phyloP scores from a whole-genome alignment of 1,140 invertebrate species.

The Bombus turneri region DNA sequence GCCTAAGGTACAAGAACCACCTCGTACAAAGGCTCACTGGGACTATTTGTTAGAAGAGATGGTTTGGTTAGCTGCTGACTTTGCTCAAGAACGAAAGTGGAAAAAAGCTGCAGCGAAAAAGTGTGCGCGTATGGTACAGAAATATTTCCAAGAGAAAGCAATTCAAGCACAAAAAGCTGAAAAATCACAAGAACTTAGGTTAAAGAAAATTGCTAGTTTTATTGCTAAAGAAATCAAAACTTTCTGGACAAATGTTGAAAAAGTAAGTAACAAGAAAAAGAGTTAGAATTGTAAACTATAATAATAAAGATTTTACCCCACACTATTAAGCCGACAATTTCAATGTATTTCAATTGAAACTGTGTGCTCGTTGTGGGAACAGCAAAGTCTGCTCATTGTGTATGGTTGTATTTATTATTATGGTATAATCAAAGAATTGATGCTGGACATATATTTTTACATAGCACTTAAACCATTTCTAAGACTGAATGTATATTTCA shows the following conservation, averaged over 20 bases:
- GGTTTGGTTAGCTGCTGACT: constrained; percentile 98
- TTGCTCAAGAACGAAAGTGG: constrained; percentile 98
- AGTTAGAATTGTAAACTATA: constrained; percentile 13
- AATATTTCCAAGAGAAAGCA: constrained; percentile 97
- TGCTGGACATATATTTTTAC: constrained; percentile 65
- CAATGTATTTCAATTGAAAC: constrained; percentile 71
- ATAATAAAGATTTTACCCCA: constrained; percentile 72
- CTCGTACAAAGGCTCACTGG: constrained; percentile 97
- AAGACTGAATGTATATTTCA: background rate
- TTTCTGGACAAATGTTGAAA: constrained; percentile 98
- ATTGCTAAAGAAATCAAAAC: constrained; percentile 96
- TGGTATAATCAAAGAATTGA: constrained; percentile 63
- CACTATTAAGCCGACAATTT: constrained; percentile 82
- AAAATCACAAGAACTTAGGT: constrained; percentile 93
- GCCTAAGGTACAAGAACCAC: constrained; percentile 96
- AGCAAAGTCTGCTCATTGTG: constrained; percentile 69
- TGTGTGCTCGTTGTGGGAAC: constrained; percentile 83
- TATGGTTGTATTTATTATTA: constrained; percentile 58
- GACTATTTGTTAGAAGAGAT: constrained; percentile 99
- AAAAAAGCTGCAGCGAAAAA: constrained; percentile 98
- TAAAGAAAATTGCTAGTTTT: constrained; percentile 93
- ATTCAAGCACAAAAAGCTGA: constrained; percentile 94
- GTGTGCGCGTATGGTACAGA: constrained; percentile 95
- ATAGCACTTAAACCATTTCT: background rate
- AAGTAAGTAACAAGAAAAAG: constrained; percentile 82